Conservation (phyloP, 1,140 invertebrate genomes). For the Leptinotarsa lineolata region DNA sequence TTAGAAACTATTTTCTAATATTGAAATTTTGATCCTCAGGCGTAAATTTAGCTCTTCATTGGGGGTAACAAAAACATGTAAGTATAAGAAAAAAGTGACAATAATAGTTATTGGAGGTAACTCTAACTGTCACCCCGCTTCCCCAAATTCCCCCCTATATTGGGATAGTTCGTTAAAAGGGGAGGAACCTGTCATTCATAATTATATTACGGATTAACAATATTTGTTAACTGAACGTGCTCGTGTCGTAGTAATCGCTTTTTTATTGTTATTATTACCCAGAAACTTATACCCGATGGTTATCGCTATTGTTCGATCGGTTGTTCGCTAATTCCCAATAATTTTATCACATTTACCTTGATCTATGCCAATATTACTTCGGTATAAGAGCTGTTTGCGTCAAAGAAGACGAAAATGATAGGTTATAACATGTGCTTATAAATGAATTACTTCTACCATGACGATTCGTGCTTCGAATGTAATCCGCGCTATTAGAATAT, state of each 20-base stretch:
- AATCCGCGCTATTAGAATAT: slow-evolving; percentile 1
- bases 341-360: slow-evolving; percentile 11
- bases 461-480: slow-evolving; percentile 3
- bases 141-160: too few relatives aligned
- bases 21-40: too few relatives aligned
- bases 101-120: too few relatives aligned
- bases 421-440: slow-evolving; percentile 8
- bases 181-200: too few relatives aligned
- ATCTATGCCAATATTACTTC: slow-evolving; percentile 11
- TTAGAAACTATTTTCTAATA: too few relatives aligned
- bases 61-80: too few relatives aligned
- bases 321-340: not conserved
- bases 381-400: slow-evolving; percentile 16
- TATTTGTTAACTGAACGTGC: too few relatives aligned
- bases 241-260: not conserved
- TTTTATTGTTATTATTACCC: not conserved
- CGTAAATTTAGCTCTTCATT: too few relatives aligned
- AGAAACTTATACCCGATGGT: not conserved
- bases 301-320: slow-evolving; percentile 8
- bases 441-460: slow-evolving; percentile 18
- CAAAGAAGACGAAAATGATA: slow-evolving; percentile 13
- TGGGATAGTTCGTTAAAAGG: too few relatives aligned
- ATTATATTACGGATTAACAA: too few relatives aligned
- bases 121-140: too few relatives aligned
- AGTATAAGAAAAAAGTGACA: too few relatives aligned